These are phyloP conservation scores for Netelia fuscicornis DNA, from an alignment of 2,888 invertebrate species.

Conservation along the genomic window DNA sequence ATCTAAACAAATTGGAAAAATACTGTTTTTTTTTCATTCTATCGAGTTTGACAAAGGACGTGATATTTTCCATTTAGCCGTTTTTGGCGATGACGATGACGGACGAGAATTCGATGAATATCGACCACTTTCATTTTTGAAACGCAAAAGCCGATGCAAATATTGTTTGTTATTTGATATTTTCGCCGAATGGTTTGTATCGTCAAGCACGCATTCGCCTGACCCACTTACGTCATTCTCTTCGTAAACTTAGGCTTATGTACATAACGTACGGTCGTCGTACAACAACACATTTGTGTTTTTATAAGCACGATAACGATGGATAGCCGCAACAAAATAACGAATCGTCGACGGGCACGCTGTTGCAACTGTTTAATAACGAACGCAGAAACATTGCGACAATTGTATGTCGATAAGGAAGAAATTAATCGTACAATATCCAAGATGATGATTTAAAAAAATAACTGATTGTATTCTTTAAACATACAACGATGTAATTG, in stretches of 20 bases:
- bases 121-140: neutral
- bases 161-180: neutral
- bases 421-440: neutral
- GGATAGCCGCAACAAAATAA: constrained; percentile 10
- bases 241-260: constrained; percentile 37
- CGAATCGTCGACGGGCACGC: neutral
- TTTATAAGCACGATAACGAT: constrained; percentile 35
- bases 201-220: constrained; percentile 22
- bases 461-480: neutral
- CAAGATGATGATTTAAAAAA: no score
- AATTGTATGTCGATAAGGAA: neutral
- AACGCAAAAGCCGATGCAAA: neutral
- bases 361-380: constrained; percentile 28
- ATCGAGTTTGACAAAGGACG: neutral
- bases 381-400: neutral
- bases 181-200: neutral
- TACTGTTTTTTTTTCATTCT: neutral
- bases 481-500: neutral
- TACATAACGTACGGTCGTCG: constrained; percentile 14
- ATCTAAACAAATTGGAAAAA: no score
- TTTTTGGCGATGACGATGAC: no score
- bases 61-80: no score
- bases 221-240: constrained; percentile 47
- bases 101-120: no score
- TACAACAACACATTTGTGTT: neutral